Percentiles rank a stretch among this genome's conserved stretches.
These are phyloP conservation scores for Amphipyra berbera DNA, from an alignment of 2,888 invertebrate genomes.

Conservation along the genomic window DNA sequence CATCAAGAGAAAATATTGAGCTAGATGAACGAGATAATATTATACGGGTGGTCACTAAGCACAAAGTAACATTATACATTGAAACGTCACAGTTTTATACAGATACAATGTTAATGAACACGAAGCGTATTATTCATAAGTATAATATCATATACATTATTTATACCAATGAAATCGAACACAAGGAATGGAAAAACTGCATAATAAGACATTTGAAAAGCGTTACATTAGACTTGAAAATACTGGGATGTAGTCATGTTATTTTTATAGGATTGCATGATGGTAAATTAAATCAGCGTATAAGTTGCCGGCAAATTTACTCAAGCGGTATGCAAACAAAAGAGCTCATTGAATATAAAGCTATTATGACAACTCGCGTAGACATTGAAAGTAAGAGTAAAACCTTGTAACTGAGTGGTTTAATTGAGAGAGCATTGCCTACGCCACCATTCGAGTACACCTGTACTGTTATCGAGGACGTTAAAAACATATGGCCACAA, in stretches of 20 bases:
- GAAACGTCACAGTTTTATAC: slow-evolving; percentile 38
- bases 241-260: slow-evolving; percentile 46
- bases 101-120: slow-evolving; percentile 38
- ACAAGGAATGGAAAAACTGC: slow-evolving; percentile 35
- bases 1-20: slow-evolving; percentile 83
- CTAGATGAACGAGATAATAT: slow-evolving; percentile 76
- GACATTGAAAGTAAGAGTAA: slow-evolving; percentile 63
- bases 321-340: slow-evolving; percentile 62
- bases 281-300: slow-evolving; percentile 68
- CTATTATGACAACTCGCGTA: slow-evolving; percentile 57
- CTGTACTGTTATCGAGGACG: slow-evolving; percentile 28
- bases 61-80: slow-evolving; percentile 56
- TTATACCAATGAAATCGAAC: slow-evolving; percentile 45
- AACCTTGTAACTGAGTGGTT: slow-evolving; percentile 47
- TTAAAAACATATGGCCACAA: slow-evolving; percentile 32
- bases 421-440: slow-evolving; percentile 51
- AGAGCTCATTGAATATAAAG: slow-evolving; percentile 58
- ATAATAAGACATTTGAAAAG: slow-evolving; percentile 54
- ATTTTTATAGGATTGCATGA: slow-evolving; percentile 57
- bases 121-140: slow-evolving; percentile 31
- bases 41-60: slow-evolving; percentile 60
- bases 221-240: slow-evolving; percentile 54
- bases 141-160: slow-evolving; percentile 36
- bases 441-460: slow-evolving; percentile 26
- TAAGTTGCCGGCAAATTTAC: slow-evolving; percentile 41